Evolutionary conservation across 2,888 invertebrate species (phyloP).

Genomic region (Coelinius sp.): DNA sequence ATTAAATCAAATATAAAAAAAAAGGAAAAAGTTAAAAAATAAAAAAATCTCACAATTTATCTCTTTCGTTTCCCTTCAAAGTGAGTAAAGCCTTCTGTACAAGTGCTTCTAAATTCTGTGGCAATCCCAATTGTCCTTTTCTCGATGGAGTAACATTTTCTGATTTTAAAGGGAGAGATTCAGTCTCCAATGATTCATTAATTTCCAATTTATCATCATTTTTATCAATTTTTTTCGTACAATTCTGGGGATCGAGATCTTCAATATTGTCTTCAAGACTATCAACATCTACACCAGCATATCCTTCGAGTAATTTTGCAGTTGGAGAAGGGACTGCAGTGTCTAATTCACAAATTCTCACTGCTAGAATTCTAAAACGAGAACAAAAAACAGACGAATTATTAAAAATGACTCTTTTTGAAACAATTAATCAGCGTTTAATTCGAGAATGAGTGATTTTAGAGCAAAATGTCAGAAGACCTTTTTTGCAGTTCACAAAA

Average conservation of each 20-base stretch:
- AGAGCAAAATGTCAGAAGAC: too few species aligned
- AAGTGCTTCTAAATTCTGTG: constrained; percentile 58
- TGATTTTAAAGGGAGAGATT: constrained; percentile 21
- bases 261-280: constrained; percentile 40
- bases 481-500: too few species aligned
- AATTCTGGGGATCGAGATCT: constrained; percentile 44
- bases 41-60: constrained; percentile 22
- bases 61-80: constrained; percentile 55
- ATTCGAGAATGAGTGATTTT: constrained; percentile 14
- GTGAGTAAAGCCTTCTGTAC: constrained; percentile 63
- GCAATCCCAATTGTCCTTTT: constrained; percentile 52
- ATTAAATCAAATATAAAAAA: background rate
- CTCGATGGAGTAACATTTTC: constrained; percentile 29
- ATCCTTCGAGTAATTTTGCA: constrained; percentile 78
- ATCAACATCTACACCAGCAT: constrained; percentile 73
- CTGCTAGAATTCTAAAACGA: constrained; percentile 81
- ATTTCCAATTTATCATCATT: constrained; percentile 41
- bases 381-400: background rate
- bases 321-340: constrained; percentile 82
- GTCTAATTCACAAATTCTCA: constrained; percentile 86
- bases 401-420: too few species aligned
- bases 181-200: constrained; percentile 32
- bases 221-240: constrained; percentile 35
- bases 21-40: background rate
- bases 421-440: too few species aligned